A percentile compares a stretch with the other conserved stretches of the same genome.
These are phyloP conservation scores for Limnephilus rhombicus DNA, from an alignment of 2,888 invertebrate species.

Conservation along the genomic window DNA sequence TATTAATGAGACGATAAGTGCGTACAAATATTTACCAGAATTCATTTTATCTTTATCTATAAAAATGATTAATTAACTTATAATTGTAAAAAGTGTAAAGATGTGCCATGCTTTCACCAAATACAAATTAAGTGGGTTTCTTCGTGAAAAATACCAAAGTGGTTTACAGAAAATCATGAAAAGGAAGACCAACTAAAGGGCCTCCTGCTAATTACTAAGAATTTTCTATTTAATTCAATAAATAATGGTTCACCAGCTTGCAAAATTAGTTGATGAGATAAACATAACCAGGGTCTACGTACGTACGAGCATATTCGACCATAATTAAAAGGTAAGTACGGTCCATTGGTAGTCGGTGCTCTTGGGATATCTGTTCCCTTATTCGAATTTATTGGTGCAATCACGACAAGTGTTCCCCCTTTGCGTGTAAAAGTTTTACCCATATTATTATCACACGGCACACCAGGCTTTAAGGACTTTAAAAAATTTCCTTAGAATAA, in stretches of 20 bases:
- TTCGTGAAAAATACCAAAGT: background rate
- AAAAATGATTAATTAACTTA: background rate
- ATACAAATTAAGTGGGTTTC: background rate
- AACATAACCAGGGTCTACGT: background rate
- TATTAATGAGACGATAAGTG: too few species aligned
- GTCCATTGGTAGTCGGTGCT: background rate
- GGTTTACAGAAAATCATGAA: background rate
- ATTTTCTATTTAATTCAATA: background rate
- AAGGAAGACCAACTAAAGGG: background rate
- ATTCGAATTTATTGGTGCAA: conserved; percentile 51
- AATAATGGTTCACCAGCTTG: background rate
- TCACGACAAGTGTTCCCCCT: conserved; percentile 39
- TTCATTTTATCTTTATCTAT: background rate
- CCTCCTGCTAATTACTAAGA: background rate
- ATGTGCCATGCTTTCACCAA: background rate
- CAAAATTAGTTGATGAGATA: background rate
- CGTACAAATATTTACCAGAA: too few species aligned
- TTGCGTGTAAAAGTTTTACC: background rate
- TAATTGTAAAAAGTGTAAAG: background rate
- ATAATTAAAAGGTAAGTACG: conserved; percentile 50
- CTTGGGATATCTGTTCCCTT: conserved; percentile 22
- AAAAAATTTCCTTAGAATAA: background rate
- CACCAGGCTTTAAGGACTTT: conserved; percentile 30
- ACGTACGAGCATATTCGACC: background rate
- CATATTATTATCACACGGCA: conserved; percentile 44